Percentiles rank a stretch among this genome's conserved stretches.
Evolutionary conservation across 2,888 invertebrate species (phyloP).

Genomic region (Melanophora roralis): DNA sequence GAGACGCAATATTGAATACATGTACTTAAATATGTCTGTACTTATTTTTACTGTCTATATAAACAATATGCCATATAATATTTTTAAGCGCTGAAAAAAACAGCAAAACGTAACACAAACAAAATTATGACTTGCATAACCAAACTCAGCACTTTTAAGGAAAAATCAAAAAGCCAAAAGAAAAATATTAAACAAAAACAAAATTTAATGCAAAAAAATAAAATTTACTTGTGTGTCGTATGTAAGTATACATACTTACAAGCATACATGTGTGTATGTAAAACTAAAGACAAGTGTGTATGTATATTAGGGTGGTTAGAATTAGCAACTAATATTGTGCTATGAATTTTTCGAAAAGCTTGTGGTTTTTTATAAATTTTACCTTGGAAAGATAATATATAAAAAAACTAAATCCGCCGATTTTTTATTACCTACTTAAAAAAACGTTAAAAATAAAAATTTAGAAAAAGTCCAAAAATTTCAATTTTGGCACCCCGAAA

Average conservation of each 20-base stretch:
- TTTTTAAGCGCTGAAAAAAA: constrained; percentile 27
- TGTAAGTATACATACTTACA: too few species aligned
- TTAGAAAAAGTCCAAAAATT: too few species aligned
- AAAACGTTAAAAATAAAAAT: too few species aligned
- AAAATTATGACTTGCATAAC: constrained; percentile 63
- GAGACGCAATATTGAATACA: neutral
- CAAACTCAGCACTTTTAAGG: constrained; percentile 51
- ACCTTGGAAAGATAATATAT: too few species aligned
- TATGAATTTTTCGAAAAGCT: too few species aligned
- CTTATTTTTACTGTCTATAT: constrained; percentile 21
- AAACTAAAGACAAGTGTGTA: neutral
- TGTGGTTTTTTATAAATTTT: too few species aligned
- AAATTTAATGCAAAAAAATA: constrained; percentile 38
- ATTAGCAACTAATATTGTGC: too few species aligned
- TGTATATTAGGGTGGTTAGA: too few species aligned
- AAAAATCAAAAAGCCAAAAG: constrained; percentile 24
- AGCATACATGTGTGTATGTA: neutral
- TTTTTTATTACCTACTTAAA: too few species aligned
- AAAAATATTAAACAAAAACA: constrained; percentile 39
- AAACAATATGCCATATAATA: constrained; percentile 57
- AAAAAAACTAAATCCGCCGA: too few species aligned
- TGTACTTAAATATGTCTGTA: neutral
- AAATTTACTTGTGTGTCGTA: constrained; percentile 9
- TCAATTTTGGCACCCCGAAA: too few species aligned
- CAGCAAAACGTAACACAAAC: constrained; percentile 48